These are phyloP conservation scores for Ceratina japonica DNA, from an alignment of 1,140 invertebrate genomes.

Conservation along the genomic window DNA sequence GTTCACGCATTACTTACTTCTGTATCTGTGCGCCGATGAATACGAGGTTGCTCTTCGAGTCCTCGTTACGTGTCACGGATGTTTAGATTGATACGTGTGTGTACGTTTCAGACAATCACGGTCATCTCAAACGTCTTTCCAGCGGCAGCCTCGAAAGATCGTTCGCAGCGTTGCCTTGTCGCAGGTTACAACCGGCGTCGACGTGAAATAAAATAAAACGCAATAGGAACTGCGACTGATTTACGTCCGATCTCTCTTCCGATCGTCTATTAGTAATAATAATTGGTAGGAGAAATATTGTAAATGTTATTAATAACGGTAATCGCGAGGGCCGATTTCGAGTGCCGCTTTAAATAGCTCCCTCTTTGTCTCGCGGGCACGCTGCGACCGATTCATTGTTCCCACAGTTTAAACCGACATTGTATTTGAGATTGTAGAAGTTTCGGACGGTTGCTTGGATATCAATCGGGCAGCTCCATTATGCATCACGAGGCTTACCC, in stretches of 20 bases:
- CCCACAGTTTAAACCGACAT: slow-evolving; percentile 31
- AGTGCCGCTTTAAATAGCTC: not conserved
- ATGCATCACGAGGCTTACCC: slow-evolving; percentile 45
- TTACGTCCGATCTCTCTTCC: too few relatives aligned
- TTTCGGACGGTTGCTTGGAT: slow-evolving; percentile 41
- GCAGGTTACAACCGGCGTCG: slow-evolving; percentile 29
- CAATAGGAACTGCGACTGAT: not conserved
- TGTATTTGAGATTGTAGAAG: slow-evolving; percentile 39
- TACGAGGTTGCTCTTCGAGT: slow-evolving; percentile 58
- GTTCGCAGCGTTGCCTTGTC: slow-evolving; percentile 51
- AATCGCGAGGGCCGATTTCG: not conserved
- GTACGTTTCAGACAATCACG: slow-evolving; percentile 60
- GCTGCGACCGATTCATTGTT: not conserved
- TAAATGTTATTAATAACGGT: not conserved
- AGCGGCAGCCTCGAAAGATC: slow-evolving; percentile 57
- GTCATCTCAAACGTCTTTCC: slow-evolving; percentile 50
- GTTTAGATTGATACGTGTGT: slow-evolving; percentile 61
- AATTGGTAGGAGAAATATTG: too few relatives aligned
- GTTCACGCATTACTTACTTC: slow-evolving; percentile 38
- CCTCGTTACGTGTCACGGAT: slow-evolving; percentile 66
- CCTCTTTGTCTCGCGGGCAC: not conserved
- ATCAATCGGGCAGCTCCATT: slow-evolving; percentile 52
- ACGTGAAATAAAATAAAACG: slow-evolving; percentile 12
- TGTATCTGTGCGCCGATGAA: slow-evolving; percentile 44
- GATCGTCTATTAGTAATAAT: not conserved